Evolutionary conservation across 2,113 vertebrate species (phyloP).

Genomic region (Spheniscus mendiculus): DNA sequence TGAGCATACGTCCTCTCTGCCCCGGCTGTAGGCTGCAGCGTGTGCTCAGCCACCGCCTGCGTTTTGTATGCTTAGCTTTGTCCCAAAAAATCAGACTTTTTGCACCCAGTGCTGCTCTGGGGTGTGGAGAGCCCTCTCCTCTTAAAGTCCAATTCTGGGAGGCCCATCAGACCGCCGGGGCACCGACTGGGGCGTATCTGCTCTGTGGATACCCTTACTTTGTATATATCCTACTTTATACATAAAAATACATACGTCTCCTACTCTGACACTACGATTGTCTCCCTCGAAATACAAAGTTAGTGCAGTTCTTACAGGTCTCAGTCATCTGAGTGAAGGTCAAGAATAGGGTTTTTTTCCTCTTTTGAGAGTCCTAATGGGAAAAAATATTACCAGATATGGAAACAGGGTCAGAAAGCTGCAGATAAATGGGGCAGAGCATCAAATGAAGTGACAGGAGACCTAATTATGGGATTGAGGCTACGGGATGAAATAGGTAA

Average conservation of each 20-base stretch:
- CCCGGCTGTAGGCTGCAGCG: neutral
- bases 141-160: neutral
- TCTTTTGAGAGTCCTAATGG: neutral
- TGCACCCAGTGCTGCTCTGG: neutral
- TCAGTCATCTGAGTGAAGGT: conserved; percentile 28
- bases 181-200: neutral
- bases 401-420: conserved; percentile 51
- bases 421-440: conserved; percentile 2
- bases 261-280: neutral
- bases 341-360: neutral
- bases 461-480: conserved; percentile 56
- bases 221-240: neutral
- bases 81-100: neutral
- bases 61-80: neutral
- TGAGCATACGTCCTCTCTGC: neutral
- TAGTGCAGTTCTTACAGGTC: neutral
- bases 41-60: neutral
- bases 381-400: neutral
- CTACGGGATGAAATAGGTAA: conserved; percentile 18
- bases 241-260: neutral
- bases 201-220: neutral
- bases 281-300: neutral
- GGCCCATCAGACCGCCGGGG: accelerated
- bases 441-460: conserved; percentile 4
- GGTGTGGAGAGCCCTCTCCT: neutral